These are phyloP conservation scores for Hecatera dysodea DNA, from an alignment of 2,888 invertebrate genomes.

Conservation along the genomic window DNA sequence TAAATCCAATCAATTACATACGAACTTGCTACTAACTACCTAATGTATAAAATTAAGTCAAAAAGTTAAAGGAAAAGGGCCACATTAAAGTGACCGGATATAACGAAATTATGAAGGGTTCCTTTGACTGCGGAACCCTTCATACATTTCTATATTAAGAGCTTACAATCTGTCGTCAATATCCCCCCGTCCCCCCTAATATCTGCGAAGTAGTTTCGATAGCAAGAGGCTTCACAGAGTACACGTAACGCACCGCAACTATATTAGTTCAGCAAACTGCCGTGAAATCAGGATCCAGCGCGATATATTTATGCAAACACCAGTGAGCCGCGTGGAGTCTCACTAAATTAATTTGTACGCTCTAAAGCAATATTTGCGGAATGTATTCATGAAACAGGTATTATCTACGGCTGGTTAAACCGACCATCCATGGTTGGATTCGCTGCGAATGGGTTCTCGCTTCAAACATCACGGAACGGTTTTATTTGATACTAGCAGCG, in stretches of 20 bases:
- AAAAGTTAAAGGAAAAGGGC: constrained; percentile 33
- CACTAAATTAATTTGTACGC: constrained; percentile 59
- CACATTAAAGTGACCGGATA: not conserved
- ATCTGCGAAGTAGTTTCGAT: constrained; percentile 42
- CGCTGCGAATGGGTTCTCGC: constrained; percentile 20
- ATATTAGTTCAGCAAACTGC: constrained; percentile 51
- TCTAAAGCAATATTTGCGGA: constrained; percentile 54
- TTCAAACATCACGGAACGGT: constrained; percentile 8
- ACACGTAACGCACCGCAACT: constrained; percentile 31
- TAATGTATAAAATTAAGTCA: constrained; percentile 11
- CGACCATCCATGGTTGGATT: too few species aligned
- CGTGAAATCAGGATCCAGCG: constrained; percentile 35
- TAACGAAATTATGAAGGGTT: constrained; percentile 39
- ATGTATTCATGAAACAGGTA: constrained; percentile 49
- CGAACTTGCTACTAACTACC: not conserved
- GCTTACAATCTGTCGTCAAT: constrained; percentile 33
- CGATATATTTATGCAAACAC: constrained; percentile 51
- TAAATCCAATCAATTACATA: not conserved
- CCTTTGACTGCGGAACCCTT: constrained; percentile 7
- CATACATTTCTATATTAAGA: constrained; percentile 19
- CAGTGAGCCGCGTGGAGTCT: constrained; percentile 29
- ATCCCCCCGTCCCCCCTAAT: constrained; percentile 2
- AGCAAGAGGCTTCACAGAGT: constrained; percentile 13
- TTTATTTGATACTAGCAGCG: constrained; percentile 39
- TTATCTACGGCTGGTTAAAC: constrained; percentile 34